These are phyloP conservation scores for Pterocles gutturalis DNA, from an alignment of 2,113 vertebrate genomes.

Conservation along the genomic window DNA sequence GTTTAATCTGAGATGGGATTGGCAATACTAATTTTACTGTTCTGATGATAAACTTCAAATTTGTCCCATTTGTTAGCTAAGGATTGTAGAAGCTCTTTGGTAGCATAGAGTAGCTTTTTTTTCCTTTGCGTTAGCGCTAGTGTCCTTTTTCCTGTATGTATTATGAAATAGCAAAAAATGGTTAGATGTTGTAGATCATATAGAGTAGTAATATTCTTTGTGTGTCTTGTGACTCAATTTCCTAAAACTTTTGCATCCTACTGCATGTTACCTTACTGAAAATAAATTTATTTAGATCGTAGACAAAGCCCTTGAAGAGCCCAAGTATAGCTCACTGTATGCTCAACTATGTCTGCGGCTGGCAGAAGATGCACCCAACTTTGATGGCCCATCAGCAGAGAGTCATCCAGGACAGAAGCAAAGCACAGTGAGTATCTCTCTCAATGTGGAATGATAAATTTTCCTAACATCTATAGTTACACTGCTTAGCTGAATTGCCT, in stretches of 20 bases:
- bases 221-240: neutral
- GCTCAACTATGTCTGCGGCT: conserved; percentile 99
- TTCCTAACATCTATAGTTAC: neutral
- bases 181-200: accelerated
- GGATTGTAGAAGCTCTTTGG: neutral
- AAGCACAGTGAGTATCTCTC: conserved; percentile 90
- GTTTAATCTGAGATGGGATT: neutral
- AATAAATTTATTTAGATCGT: conserved; percentile 85
- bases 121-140: neutral
- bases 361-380: conserved; percentile 99
- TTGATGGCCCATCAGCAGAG: conserved; percentile 98
- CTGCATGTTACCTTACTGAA: neutral
- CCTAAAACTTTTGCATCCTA: accelerated
- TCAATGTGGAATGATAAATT: neutral
- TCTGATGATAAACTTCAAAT: neutral
- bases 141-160: neutral
- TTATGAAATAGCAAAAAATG: neutral
- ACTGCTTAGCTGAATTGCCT: neutral
- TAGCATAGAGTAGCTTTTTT: accelerated
- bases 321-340: conserved; percentile 99
- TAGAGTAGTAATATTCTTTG: neutral
- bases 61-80: accelerated
- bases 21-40: accelerated
- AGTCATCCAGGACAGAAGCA: conserved; percentile 99
- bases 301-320: conserved; percentile 99